These are phyloP conservation scores for Furnarius figulus DNA, from an alignment of 2,113 vertebrate species.

Conservation along the genomic window DNA sequence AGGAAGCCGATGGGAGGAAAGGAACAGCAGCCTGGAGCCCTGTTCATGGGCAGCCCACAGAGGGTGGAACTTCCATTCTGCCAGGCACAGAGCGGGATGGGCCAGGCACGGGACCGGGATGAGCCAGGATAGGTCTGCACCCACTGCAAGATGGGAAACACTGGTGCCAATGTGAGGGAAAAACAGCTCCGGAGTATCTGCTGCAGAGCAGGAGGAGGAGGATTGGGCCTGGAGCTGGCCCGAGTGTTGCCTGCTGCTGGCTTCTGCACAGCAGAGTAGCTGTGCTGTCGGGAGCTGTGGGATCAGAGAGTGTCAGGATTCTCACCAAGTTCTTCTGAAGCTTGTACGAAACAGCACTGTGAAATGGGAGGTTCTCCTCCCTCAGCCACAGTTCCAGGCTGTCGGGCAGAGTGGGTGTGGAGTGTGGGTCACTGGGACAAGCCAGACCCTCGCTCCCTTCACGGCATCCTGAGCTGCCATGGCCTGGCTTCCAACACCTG, in stretches of 20 bases:
- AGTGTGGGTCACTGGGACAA: too few relatives aligned
- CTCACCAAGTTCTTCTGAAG: background rate
- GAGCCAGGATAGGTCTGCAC: too few relatives aligned
- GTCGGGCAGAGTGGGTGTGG: accelerated
- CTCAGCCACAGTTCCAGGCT: background rate
- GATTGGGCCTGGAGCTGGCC: accelerated
- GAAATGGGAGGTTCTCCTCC: background rate
- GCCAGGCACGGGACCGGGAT: accelerated
- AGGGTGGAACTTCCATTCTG: background rate
- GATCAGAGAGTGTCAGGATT: background rate
- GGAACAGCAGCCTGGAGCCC: background rate
- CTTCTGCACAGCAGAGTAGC: background rate
- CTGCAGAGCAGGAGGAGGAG: background rate
- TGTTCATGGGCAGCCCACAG: background rate
- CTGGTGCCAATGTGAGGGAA: background rate
- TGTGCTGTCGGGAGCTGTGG: too few relatives aligned
- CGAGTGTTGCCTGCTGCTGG: background rate
- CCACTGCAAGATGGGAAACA: background rate
- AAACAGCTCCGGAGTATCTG: accelerated
- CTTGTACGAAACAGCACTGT: background rate
- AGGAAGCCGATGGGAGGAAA: background rate
- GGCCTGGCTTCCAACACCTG: accelerated
- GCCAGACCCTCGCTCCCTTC: background rate
- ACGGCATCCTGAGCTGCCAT: background rate
- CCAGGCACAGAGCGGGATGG: accelerated